phyloP scores from a whole-genome alignment of 2,797 vertebrate species.

The Platalea minor region DNA sequence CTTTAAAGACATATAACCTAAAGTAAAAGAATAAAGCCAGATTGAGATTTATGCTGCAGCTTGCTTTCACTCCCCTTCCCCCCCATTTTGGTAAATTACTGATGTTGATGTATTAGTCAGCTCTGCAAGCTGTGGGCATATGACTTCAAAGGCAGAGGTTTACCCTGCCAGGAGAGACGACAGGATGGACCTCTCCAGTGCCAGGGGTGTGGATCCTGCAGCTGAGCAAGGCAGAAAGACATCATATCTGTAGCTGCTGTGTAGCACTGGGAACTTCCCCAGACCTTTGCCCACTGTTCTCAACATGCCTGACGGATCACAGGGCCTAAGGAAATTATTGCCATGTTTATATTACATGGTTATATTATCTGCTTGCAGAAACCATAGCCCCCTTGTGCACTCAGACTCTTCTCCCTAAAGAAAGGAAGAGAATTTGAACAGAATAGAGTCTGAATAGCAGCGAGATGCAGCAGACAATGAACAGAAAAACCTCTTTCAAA shows the following conservation, averaged over 20 bases:
- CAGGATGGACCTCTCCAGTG: neutral
- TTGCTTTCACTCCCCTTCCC: neutral
- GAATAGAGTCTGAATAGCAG: neutral
- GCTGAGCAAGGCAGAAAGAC: neutral
- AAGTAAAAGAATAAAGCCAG: conserved; percentile 43
- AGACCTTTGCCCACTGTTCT: conserved; percentile 40
- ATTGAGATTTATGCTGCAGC: conserved; percentile 13
- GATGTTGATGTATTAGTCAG: neutral
- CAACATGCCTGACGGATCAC: conserved; percentile 6
- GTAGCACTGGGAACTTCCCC: conserved; percentile 29
- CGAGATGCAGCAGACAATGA: neutral
- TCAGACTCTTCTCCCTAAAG: neutral
- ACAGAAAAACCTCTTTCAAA: neutral
- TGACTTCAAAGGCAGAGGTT: conserved; percentile 3
- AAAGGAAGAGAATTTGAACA: neutral
- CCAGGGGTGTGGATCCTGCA: neutral
- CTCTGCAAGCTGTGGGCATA: neutral
- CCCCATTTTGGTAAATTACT: neutral
- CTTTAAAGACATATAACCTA: conserved; percentile 34
- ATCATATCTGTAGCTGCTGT: conserved; percentile 22
- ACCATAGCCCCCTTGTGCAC: neutral
- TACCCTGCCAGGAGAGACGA: neutral
- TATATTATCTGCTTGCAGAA: conserved; percentile 24
- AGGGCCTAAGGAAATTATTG: conserved; percentile 36
- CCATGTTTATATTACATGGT: neutral